Evolutionary conservation across 2,888 invertebrate species (phyloP), one percentile per base, ranked within the genome.

Genomic region (Leptinotarsa juncta): DNA sequence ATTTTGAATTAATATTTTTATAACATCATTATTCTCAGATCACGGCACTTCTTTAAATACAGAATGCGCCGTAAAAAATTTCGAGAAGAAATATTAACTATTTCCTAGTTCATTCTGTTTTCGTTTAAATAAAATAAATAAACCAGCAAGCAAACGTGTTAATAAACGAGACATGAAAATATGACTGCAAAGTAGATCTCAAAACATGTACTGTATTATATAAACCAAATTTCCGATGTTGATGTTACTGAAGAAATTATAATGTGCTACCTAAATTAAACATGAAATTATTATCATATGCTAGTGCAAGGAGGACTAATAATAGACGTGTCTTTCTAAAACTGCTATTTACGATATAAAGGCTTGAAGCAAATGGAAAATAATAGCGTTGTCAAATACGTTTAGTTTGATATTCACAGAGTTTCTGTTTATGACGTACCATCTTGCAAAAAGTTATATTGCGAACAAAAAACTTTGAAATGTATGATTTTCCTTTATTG

Each of bases 1-100:
- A 83, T 83, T 84, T 84, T 83, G 75, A 78, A 81, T 81, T 82
- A 79, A 81, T 82, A 83, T 82, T 83, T 83, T 83, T 81, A 82
- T 79, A 82, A 78, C 80, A 79, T 78, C 79, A 78, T 77, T 71
- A 73, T 76, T 74, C 76, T 74, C 65, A 72, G 74, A 69, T 73
- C 70, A 76, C 75, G 73, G 76, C 76, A 79, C 79, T 78, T 69
- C 75, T 78, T 81, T 80, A 78, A 79, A 81, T 77, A 69, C 55
- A 68, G 26, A 32, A 53, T 48, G 57, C 57, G 32, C 57, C 57
- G 57, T 69, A 69, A 69, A 69, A 67, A 68, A 68, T 42, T 53
- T 68, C 55, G 18, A 77, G 74, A 76, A 72, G 76, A 72, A 79
- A 77, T 79, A 79, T 79, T 73, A 77, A 79, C 79, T 77, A 73